A percentile compares a stretch with the other conserved stretches of the same genome.
Conservation (phyloP, 2,113 vertebrate species). For the Rattus rattus region DNA sequence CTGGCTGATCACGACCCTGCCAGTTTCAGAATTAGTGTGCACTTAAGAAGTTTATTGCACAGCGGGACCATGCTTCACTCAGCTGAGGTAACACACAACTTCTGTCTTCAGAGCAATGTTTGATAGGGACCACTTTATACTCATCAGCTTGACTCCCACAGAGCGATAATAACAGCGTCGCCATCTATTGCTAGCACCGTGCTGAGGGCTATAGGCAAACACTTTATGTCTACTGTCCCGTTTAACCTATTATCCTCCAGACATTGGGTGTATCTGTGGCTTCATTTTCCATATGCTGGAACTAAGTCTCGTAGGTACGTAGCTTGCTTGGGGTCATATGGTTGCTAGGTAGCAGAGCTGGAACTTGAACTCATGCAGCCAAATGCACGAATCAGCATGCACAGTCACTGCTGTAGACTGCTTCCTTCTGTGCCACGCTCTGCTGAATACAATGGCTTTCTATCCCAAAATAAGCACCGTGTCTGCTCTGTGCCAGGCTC, state of each 20-base stretch:
- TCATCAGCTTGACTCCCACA: background rate
- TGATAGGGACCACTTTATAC: background rate
- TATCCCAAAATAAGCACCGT: background rate
- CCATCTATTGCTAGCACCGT: background rate
- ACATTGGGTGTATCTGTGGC: background rate
- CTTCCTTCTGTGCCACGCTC: background rate
- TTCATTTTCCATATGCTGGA: conserved; percentile 23
- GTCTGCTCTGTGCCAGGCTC: background rate
- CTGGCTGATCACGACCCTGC: background rate
- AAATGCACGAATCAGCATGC: background rate
- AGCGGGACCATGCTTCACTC: background rate
- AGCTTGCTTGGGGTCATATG: background rate
- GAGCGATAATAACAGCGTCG: background rate
- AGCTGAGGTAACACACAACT: background rate
- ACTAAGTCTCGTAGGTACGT: conserved; percentile 29
- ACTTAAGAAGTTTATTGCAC: background rate
- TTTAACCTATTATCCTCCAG: background rate
- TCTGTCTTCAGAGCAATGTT: background rate
- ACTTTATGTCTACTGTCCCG: background rate
- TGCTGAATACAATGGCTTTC: background rate
- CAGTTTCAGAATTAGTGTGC: background rate
- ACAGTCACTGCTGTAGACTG: background rate
- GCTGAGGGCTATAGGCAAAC: background rate
- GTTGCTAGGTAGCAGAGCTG: conserved; percentile 24
- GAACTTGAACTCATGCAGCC: conserved; percentile 41